Percentiles rank a stretch among this genome's conserved stretches.
Conservation (phyloP, 2,888 invertebrate species). For the Athrips mouffetella region DNA sequence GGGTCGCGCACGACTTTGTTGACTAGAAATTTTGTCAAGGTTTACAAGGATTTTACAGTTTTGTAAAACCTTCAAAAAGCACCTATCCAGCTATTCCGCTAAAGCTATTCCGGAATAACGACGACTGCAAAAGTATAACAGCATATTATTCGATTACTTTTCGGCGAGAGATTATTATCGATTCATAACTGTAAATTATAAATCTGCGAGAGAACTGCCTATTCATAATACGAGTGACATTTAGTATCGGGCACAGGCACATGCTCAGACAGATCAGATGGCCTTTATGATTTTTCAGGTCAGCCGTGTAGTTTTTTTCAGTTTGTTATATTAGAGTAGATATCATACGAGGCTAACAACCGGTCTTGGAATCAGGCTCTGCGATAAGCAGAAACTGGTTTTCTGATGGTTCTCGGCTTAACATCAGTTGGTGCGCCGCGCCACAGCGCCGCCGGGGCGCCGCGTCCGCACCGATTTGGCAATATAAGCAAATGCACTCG, state of each 20-base stretch:
- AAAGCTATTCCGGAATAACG: no score
- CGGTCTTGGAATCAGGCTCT: slow-evolving; percentile 46
- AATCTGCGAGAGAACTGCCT: not conserved
- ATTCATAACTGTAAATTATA: not conserved
- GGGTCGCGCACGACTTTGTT: no score
- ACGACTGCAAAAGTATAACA: no score
- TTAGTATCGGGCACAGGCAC: slow-evolving; percentile 26
- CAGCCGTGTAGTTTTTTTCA: slow-evolving; percentile 37
- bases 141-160: no score
- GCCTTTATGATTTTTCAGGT: slow-evolving; percentile 24
- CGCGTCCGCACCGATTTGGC: slow-evolving; percentile 39
- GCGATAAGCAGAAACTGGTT: slow-evolving; percentile 56
- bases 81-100: no score
- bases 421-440: slow-evolving; percentile 35
- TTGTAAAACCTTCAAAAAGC: no score
- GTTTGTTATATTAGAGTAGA: slow-evolving; percentile 26
- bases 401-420: slow-evolving; percentile 21
- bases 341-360: slow-evolving; percentile 36
- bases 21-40: no score
- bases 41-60: no score
- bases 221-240: slow-evolving; percentile 23
- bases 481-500: slow-evolving; percentile 45
- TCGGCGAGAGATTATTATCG: no score
- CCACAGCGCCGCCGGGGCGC: no score
- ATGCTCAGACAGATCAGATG: slow-evolving; percentile 25